Conservation (phyloP, 2,888 invertebrate genomes). For the Ennomos erosarius region DNA sequence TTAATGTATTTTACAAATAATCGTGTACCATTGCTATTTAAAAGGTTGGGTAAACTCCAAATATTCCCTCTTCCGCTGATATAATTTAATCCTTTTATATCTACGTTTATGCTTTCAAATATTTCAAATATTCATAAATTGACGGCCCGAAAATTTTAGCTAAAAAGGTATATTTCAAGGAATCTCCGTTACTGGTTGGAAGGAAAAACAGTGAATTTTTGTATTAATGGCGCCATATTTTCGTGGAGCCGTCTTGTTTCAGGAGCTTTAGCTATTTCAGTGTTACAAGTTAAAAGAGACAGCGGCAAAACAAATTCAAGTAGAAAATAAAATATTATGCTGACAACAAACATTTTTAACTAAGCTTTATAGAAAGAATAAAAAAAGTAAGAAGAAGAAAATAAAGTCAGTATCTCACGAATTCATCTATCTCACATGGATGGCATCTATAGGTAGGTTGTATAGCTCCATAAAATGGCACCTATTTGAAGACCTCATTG, state of each 20-base stretch:
- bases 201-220: slow-evolving; percentile 55
- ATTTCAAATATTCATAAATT: slow-evolving; percentile 30
- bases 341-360: no score
- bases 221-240: slow-evolving; percentile 71
- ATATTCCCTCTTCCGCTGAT: background rate
- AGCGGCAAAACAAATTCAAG: background rate
- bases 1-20: no score
- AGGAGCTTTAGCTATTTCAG: slow-evolving; percentile 31
- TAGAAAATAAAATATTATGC: no score
- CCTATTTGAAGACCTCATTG: no score
- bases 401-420: no score
- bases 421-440: no score
- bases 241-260: slow-evolving; percentile 61
- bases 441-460: no score
- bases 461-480: no score
- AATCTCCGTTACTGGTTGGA: slow-evolving; percentile 12
- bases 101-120: slow-evolving; percentile 1
- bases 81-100: slow-evolving; percentile 13
- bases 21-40: no score
- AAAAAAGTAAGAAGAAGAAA: no score
- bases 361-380: no score
- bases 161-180: slow-evolving; percentile 16
- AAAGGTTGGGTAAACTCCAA: background rate
- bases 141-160: slow-evolving; percentile 20
- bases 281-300: slow-evolving; percentile 5